phyloP scores from a whole-genome alignment of 2,113 vertebrate species.

The Labrus mixtus region DNA sequence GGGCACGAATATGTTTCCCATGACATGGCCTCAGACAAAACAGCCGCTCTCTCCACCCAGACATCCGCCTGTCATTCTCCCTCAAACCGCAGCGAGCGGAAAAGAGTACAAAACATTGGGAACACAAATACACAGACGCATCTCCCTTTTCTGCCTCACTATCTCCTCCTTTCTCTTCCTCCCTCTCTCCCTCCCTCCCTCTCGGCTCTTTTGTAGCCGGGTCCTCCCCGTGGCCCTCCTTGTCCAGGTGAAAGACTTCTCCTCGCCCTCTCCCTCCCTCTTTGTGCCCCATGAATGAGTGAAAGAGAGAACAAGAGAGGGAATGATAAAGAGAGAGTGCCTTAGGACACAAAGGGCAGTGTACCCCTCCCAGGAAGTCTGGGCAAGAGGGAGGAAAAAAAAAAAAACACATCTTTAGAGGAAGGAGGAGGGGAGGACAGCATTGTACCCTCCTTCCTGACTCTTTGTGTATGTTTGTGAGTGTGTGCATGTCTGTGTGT shows the following conservation, averaged over 20 bases:
- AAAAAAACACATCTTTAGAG: slow-evolving; percentile 79
- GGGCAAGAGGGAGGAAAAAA: slow-evolving; percentile 73
- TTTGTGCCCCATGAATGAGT: slow-evolving; percentile 78
- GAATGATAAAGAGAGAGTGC: slow-evolving; percentile 81
- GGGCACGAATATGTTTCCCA: slow-evolving; percentile 79
- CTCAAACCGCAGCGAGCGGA: slow-evolving; percentile 65
- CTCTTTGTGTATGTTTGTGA: slow-evolving; percentile 72
- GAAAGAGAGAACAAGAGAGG: slow-evolving; percentile 74
- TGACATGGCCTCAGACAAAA: slow-evolving; percentile 83
- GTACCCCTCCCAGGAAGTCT: slow-evolving; percentile 85
- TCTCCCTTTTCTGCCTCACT: slow-evolving; percentile 64
- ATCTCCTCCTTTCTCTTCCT: slow-evolving; percentile 51
- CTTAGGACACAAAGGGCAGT: slow-evolving; percentile 79
- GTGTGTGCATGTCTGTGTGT: slow-evolving; percentile 25
- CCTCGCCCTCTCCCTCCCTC: slow-evolving; percentile 69
- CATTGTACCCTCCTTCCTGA: slow-evolving; percentile 85
- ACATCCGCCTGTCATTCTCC: slow-evolving; percentile 80
- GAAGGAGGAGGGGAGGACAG: slow-evolving; percentile 80
- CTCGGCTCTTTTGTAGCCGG: slow-evolving; percentile 65
- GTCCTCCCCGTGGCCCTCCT: slow-evolving; percentile 71
- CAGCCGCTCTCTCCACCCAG: slow-evolving; percentile 78
- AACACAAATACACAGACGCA: slow-evolving; percentile 53
- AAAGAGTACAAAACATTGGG: slow-evolving; percentile 65
- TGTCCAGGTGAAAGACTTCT: slow-evolving; percentile 83
- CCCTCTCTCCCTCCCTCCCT: slow-evolving; percentile 33